phyloP scores from a whole-genome alignment of 2,888 invertebrate genomes.

The Terebella lapidaria region DNA sequence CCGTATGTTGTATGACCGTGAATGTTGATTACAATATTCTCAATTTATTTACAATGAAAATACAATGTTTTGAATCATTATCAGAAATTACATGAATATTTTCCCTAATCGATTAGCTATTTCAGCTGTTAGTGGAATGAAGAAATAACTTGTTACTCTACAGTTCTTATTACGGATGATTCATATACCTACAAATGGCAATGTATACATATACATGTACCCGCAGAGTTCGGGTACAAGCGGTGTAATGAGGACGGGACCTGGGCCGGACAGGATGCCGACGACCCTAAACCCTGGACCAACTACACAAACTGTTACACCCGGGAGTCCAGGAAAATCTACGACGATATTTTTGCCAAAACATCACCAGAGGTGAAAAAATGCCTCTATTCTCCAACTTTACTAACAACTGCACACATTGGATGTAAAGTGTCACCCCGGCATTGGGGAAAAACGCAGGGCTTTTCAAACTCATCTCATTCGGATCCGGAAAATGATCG shows the following conservation, averaged over 20 bases:
- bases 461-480: no score
- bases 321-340: constrained; percentile 64
- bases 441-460: no score
- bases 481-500: no score
- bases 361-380: constrained; percentile 45
- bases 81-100: neutral
- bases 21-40: no score
- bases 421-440: no score
- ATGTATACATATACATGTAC: neutral
- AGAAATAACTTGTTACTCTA: no score
- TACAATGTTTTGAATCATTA: neutral
- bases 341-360: constrained; percentile 63
- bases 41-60: neutral
- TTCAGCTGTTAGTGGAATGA: no score
- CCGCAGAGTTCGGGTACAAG: constrained; percentile 66
- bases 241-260: constrained; percentile 65
- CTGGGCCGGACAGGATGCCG: constrained; percentile 61
- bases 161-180: no score
- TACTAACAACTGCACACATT: no score
- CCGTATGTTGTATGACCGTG: no score
- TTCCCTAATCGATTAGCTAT: no score
- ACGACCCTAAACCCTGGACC: constrained; percentile 66
- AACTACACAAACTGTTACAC: constrained; percentile 78
- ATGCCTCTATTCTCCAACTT: no score
- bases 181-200: constrained; percentile 1